These are phyloP conservation scores for Mustela erminea DNA, from an alignment of 2,797 vertebrate genomes.

Conservation along the genomic window DNA sequence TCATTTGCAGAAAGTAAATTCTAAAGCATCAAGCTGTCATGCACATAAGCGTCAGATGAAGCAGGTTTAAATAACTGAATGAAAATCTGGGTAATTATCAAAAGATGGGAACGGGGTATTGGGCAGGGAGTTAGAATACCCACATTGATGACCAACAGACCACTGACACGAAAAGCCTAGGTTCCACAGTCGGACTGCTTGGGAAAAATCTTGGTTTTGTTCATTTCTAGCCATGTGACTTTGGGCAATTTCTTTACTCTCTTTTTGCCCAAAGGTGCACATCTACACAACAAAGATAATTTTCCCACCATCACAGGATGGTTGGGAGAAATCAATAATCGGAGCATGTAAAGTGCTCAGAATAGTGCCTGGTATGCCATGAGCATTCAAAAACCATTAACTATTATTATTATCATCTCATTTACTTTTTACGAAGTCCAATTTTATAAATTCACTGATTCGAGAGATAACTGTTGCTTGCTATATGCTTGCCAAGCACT, in stretches of 20 bases:
- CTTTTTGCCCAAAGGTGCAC: neutral
- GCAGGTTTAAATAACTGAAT: neutral
- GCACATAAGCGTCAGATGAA: neutral
- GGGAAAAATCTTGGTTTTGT: neutral
- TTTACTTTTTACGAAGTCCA: neutral
- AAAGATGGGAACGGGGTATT: neutral
- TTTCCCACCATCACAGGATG: neutral
- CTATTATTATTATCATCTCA: neutral
- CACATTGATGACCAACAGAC: neutral
- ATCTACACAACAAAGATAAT: neutral
- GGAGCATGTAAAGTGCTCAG: neutral
- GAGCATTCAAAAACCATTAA: neutral
- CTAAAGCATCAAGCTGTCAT: neutral
- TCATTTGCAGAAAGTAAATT: neutral
- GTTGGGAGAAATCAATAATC: neutral
- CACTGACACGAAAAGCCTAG: neutral
- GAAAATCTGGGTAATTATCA: neutral
- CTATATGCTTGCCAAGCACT: neutral
- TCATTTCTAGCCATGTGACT: neutral
- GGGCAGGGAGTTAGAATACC: neutral
- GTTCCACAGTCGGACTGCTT: neutral
- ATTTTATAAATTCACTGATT: neutral
- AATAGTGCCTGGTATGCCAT: neutral
- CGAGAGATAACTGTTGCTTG: neutral
- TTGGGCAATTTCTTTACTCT: neutral